Evolutionary conservation across 1,140 invertebrate genomes (phyloP).

Genomic region (Zaprionus africanus): DNA sequence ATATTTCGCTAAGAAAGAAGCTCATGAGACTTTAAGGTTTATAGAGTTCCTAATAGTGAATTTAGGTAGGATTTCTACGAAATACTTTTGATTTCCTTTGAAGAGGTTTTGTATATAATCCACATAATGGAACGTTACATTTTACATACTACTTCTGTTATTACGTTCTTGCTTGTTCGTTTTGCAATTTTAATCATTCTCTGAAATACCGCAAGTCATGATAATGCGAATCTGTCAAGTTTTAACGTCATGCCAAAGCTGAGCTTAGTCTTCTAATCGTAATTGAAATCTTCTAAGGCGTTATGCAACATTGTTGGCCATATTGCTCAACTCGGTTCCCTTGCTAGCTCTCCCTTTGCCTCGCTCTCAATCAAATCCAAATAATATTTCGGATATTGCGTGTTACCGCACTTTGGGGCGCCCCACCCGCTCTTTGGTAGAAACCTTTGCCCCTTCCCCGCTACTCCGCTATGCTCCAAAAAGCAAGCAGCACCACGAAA

Average conservation of each 20-base stretch:
- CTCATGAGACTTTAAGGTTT: neutral
- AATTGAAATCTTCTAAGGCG: slow-evolving; percentile 61
- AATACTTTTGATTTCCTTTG: neutral
- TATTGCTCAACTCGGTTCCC: slow-evolving; percentile 33
- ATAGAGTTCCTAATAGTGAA: neutral
- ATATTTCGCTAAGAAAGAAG: neutral
- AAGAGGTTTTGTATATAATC: neutral
- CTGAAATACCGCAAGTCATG: neutral
- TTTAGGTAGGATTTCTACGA: neutral
- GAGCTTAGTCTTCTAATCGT: slow-evolving; percentile 41
- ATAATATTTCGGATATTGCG: slow-evolving; percentile 31
- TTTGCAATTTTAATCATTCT: slow-evolving; percentile 3
- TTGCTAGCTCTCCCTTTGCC: neutral
- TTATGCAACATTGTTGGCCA: slow-evolving; percentile 49
- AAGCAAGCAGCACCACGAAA: slow-evolving; percentile 16
- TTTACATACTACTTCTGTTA: neutral
- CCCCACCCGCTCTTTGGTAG: slow-evolving; percentile 18
- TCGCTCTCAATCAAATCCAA: slow-evolving; percentile 29
- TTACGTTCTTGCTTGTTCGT: neutral
- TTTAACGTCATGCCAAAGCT: neutral
- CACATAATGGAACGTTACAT: neutral
- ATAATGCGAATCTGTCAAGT: slow-evolving; percentile 17
- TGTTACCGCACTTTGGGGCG: slow-evolving; percentile 19
- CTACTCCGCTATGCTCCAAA: slow-evolving; percentile 19
- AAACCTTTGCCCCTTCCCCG: neutral